A percentile compares a stretch with the other conserved stretches of the same genome.
Evolutionary conservation across 2,888 invertebrate genomes (phyloP).

Genomic region (Pheosia gnoma): DNA sequence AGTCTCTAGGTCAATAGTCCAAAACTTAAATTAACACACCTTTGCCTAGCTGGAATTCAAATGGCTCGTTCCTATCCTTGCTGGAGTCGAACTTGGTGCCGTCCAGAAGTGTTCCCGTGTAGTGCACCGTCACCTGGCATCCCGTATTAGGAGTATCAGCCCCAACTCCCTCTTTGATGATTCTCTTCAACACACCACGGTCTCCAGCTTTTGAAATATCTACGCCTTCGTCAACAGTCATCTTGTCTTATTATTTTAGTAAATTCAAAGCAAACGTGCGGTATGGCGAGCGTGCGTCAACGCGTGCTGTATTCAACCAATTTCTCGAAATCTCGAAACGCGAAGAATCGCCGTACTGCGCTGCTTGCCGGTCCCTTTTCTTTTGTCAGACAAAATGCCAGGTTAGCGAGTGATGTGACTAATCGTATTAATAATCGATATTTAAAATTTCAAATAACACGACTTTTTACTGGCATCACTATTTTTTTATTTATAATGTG

Average conservation of each 20-base stretch:
- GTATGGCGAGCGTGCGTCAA: background rate
- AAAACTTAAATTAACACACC: constrained; percentile 76
- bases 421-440: too few species aligned
- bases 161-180: constrained; percentile 89
- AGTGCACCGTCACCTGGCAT: constrained; percentile 90
- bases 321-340: background rate
- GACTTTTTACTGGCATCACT: too few species aligned
- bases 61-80: constrained; percentile 91
- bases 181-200: constrained; percentile 91
- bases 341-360: too few species aligned
- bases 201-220: constrained; percentile 80
- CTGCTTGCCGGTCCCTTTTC: too few species aligned
- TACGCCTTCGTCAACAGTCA: constrained; percentile 76
- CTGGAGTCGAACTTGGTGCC: constrained; percentile 97
- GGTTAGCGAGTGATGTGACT: too few species aligned
- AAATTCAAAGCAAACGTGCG: background rate
- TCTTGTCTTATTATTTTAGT: constrained; percentile 29
- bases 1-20: background rate
- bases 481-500: too few species aligned
- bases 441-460: too few species aligned
- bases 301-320: background rate
- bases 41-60: constrained; percentile 94
- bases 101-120: constrained; percentile 93
- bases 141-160: constrained; percentile 88
- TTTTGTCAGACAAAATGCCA: too few species aligned